Percentiles rank a stretch among this genome's conserved stretches.
phyloP scores from a whole-genome alignment of 2,113 vertebrate genomes.

The Xenotilapia leptura region DNA sequence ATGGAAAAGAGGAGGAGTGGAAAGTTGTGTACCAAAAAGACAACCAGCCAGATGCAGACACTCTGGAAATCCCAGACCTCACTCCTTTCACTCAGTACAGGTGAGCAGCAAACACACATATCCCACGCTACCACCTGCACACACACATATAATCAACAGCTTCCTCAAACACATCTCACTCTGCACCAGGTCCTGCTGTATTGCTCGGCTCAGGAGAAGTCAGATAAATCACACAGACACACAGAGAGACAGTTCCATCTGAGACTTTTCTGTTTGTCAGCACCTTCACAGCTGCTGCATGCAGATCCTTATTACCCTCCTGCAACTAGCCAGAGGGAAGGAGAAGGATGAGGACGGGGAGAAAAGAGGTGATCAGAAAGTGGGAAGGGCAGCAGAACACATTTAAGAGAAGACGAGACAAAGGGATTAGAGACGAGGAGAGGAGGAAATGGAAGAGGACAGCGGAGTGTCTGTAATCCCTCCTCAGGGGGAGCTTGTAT shows the following conservation, averaged over 20 bases:
- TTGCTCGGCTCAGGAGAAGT: slow-evolving; percentile 43
- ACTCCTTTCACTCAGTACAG: slow-evolving; percentile 92
- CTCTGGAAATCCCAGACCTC: slow-evolving; percentile 85
- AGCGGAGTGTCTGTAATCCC: slow-evolving; percentile 21
- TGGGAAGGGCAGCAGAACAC: not conserved
- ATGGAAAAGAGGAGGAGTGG: slow-evolving; percentile 78
- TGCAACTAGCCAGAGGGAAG: slow-evolving; percentile 15
- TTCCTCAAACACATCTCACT: slow-evolving; percentile 5
- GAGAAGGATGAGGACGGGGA: not conserved
- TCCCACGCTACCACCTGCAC: not conserved
- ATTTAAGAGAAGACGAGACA: not conserved
- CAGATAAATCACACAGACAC: slow-evolving; percentile 57
- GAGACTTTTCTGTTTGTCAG: slow-evolving; percentile 68
- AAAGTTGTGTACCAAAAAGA: slow-evolving; percentile 80
- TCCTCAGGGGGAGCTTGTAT: slow-evolving; percentile 15
- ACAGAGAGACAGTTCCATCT: slow-evolving; percentile 54
- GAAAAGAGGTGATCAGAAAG: slow-evolving; percentile 38
- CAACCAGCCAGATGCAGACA: slow-evolving; percentile 82
- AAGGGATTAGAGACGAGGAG: not conserved
- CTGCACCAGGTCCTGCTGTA: slow-evolving; percentile 34
- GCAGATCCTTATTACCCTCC: slow-evolving; percentile 60
- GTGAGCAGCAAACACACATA: slow-evolving; percentile 68
- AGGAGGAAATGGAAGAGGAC: not conserved
- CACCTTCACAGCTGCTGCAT: slow-evolving; percentile 62
- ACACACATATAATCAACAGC: not conserved